phyloP scores from a whole-genome alignment of 2,113 vertebrate genomes.

The Ciconia stormi region DNA sequence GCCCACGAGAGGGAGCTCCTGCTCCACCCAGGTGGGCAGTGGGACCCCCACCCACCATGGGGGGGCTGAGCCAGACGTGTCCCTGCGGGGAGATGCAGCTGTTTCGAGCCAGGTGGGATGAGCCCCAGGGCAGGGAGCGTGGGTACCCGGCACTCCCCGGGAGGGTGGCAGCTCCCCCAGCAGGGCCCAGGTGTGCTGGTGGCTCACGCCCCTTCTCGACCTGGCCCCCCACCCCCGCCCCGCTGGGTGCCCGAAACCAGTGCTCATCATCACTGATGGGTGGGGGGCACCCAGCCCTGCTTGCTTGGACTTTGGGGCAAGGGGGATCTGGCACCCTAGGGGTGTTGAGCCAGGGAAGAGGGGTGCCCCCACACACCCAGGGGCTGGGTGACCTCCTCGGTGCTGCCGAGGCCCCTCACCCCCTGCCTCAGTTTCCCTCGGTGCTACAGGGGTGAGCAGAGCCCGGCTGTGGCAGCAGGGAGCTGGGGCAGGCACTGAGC shows the following conservation, averaged over 20 bases:
- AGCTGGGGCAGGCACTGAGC: background rate
- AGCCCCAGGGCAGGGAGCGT: background rate
- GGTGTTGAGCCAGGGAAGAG: background rate
- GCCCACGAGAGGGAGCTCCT: background rate
- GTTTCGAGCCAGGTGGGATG: fast-evolving
- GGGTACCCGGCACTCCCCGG: background rate
- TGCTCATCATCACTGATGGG: background rate
- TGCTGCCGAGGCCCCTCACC: background rate
- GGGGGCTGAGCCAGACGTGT: background rate
- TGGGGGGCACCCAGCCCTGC: background rate
- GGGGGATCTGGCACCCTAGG: background rate
- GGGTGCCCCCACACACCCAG: background rate
- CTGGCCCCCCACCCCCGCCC: no score
- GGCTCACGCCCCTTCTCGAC: background rate
- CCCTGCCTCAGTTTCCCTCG: background rate
- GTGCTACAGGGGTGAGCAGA: background rate
- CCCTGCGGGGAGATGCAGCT: background rate
- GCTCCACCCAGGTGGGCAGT: background rate
- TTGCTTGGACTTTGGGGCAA: background rate
- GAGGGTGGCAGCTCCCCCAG: background rate
- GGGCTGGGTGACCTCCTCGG: no score
- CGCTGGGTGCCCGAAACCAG: fast-evolving
- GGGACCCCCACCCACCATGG: background rate
- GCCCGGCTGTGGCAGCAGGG: fast-evolving
- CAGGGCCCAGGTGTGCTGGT: background rate